phyloP scores from a whole-genome alignment of 2,888 invertebrate genomes.

The Autographa gamma region DNA sequence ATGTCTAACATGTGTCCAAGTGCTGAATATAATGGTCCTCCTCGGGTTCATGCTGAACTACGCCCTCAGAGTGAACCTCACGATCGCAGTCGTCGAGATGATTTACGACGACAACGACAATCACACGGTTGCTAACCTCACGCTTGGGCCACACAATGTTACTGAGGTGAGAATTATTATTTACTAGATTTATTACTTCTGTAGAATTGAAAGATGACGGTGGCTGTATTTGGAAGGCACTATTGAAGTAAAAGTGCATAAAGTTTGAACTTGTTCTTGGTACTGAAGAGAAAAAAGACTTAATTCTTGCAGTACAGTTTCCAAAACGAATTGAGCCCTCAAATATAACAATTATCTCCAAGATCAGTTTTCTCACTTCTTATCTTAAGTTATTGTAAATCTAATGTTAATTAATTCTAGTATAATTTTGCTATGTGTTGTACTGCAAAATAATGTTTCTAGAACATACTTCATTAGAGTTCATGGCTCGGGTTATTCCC shows the following conservation, averaged over 20 bases:
- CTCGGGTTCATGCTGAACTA: constrained; percentile 97
- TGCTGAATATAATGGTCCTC: constrained; percentile 95
- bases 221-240: too few relatives aligned
- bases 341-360: too few relatives aligned
- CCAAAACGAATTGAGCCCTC: too few relatives aligned
- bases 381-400: too few relatives aligned
- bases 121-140: constrained; percentile 68
- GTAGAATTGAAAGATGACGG: constrained; percentile 9
- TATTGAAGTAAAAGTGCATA: too few relatives aligned
- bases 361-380: too few relatives aligned
- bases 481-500: constrained; percentile 31
- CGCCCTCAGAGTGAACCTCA: constrained; percentile 95
- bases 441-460: too few relatives aligned
- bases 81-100: constrained; percentile 96
- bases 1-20: constrained; percentile 93
- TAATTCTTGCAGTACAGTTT: too few relatives aligned
- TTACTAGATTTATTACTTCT: constrained; percentile 20
- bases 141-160: constrained; percentile 72
- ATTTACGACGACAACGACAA: constrained; percentile 81
- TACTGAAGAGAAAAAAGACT: too few relatives aligned
- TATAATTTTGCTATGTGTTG: too few relatives aligned
- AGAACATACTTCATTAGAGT: background rate
- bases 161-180: constrained; percentile 74
- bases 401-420: too few relatives aligned
- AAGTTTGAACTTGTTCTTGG: too few relatives aligned